Base-by-base conservation (phyloP, 1,140 invertebrate genomes). In the Lepidurus couesii region DNA sequence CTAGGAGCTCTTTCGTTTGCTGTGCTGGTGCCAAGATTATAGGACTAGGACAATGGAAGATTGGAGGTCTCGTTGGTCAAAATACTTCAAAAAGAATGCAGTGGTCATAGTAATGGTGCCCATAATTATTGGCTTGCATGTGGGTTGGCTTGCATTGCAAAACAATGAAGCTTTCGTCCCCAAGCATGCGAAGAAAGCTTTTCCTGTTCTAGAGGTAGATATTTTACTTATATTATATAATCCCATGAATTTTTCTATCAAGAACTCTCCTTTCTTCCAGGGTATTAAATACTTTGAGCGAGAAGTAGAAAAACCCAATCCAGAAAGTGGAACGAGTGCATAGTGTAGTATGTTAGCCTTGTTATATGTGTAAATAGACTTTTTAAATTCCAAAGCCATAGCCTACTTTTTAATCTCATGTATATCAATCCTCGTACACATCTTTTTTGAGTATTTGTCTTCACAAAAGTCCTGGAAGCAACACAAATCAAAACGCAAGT, bases 401-500 rank as follows among this genome's bases (percentile, higher is more conserved):
- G 16, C 21, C 3, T 13, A 16, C 53, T 65, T 65, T 65, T 65
- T 65, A 65, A 65, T 65, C 53, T 65, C 53, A 65, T 65, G 16
- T 65, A 65, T 65, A 65, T 65, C 53, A 65, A 65, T 21, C 53
- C 53, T 65, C 53, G 53, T 65, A 65, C 53, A 65, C 53, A 65
- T 65, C 53, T 65, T 65, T 65, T 65, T 65, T 65, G 53, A 65
- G 53, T 65, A 65, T 65, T 65, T 65, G 53, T 65, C 53, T 65
- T 65, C 53, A 21, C 53, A 21, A n/a, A 65, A 65, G 53, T 65
- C 53, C 16, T 21, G 53, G 53, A 65, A 65, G 53, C 53, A 65
- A 65, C 53, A 65, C 1, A 65, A 65, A 65, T 21, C 53, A 21
- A 65, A 65, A 65, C 53, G 53, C 53, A 65, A 65, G 53, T 65